These are phyloP conservation scores for Oreortyx pictus DNA, from an alignment of 2,797 vertebrate genomes.

Conservation along the genomic window DNA sequence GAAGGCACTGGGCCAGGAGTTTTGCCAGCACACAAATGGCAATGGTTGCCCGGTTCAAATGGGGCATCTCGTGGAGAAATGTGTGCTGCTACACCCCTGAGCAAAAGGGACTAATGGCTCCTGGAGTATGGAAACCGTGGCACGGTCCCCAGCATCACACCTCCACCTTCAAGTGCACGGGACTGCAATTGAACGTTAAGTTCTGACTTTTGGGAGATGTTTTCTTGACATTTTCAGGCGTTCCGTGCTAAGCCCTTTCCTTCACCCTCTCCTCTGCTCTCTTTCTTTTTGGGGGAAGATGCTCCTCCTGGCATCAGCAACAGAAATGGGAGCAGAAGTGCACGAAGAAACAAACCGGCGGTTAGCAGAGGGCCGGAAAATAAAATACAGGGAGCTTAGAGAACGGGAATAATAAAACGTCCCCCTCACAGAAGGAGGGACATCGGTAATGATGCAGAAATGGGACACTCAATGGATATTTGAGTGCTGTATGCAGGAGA, in stretches of 20 bases:
- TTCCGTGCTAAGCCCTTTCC: background rate
- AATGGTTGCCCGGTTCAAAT: slow-evolving; percentile 13
- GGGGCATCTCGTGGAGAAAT: background rate
- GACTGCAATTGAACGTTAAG: background rate
- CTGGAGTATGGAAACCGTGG: background rate
- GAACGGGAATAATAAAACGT: background rate
- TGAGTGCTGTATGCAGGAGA: background rate
- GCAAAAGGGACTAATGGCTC: background rate
- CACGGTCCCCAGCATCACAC: background rate
- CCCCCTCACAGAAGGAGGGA: background rate
- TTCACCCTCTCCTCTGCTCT: background rate
- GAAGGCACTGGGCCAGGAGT: background rate
- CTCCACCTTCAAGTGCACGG: background rate
- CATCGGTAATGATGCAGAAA: background rate
- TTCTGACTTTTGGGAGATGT: background rate
- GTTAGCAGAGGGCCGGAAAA: background rate
- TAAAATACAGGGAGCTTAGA: accelerated
- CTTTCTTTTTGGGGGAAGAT: background rate
- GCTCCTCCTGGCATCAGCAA: background rate
- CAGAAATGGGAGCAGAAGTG: background rate
- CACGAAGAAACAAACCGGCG: background rate
- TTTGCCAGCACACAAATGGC: slow-evolving; percentile 2
- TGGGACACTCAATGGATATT: background rate
- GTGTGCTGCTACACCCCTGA: background rate
- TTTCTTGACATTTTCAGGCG: background rate